A percentile compares a stretch with the other conserved stretches of the same genome.
Conservation (phyloP, 1,140 invertebrate species). For the Bemisia tabaci region DNA sequence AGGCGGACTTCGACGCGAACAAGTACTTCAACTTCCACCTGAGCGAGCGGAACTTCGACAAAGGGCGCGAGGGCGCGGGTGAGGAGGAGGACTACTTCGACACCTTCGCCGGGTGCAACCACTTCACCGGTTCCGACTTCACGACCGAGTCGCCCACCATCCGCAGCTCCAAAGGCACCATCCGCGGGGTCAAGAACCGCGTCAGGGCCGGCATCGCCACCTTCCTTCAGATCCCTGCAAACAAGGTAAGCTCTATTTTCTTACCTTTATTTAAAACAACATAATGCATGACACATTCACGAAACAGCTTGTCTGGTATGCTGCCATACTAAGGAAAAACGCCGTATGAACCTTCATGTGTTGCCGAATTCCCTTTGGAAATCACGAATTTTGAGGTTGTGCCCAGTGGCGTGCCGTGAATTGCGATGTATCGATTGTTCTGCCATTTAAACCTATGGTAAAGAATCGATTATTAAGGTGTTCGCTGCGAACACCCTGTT, state of each 20-base stretch:
- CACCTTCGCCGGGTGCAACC: conserved; percentile 65
- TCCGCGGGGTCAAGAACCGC: conserved; percentile 83
- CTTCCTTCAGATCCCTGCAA: conserved; percentile 66
- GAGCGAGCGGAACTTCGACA: conserved; percentile 51
- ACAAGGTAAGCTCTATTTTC: conserved; percentile 43
- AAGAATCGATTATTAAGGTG: too few relatives aligned
- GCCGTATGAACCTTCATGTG: too few relatives aligned
- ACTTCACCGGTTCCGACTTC: conserved; percentile 53
- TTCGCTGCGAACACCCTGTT: not conserved
- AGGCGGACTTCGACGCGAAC: conserved; percentile 49
- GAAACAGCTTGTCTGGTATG: too few relatives aligned
- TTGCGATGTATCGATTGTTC: too few relatives aligned
- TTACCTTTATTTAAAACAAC: too few relatives aligned
- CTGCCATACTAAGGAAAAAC: too few relatives aligned
- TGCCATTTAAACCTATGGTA: too few relatives aligned
- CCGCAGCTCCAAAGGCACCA: conserved; percentile 76
- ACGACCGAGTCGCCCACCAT: conserved; percentile 52
- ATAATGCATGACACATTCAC: too few relatives aligned
- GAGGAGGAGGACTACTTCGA: conserved; percentile 34
- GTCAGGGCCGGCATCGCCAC: conserved; percentile 87
- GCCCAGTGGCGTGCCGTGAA: too few relatives aligned
- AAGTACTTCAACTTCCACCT: conserved; percentile 69
- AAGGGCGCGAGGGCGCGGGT: conserved; percentile 32
- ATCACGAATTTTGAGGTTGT: too few relatives aligned
- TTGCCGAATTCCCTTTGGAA: too few relatives aligned